Evolutionary conservation across 1,140 invertebrate genomes (phyloP).

Genomic region (Cephus cinctus): DNA sequence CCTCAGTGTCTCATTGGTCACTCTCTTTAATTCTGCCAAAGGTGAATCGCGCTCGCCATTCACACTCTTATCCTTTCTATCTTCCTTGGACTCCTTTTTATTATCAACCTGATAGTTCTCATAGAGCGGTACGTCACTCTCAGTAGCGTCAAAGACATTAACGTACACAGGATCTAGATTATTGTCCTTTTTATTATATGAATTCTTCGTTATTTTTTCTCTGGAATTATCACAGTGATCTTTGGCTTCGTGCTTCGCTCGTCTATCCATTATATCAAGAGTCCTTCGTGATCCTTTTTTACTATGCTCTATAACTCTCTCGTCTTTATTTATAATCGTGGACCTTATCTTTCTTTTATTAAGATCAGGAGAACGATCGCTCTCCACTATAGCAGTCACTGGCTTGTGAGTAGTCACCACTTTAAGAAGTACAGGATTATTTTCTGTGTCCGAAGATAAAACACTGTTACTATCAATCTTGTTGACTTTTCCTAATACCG

Average conservation of each 20-base stretch:
- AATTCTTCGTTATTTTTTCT: neutral
- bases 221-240: constrained; percentile 17
- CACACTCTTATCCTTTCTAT: neutral
- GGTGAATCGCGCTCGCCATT: too few relatives aligned
- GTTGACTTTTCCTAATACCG: neutral
- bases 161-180: constrained; percentile 14
- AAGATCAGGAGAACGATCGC: constrained; percentile 17
- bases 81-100: too few relatives aligned
- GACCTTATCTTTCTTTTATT: neutral
- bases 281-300: neutral
- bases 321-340: neutral
- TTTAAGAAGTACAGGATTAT: constrained; percentile 31
- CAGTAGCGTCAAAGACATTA: constrained; percentile 22
- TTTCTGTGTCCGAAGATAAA: constrained; percentile 25
- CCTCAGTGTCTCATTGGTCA: neutral
- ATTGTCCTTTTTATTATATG: neutral
- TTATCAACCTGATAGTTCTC: constrained; percentile 18
- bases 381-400: constrained; percentile 29
- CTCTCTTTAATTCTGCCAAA: neutral
- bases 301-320: neutral
- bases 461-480: constrained; percentile 8
- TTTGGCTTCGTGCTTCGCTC: constrained; percentile 17
- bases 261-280: neutral
- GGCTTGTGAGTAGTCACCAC: constrained; percentile 29
- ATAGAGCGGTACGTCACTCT: constrained; percentile 20